Evolutionary conservation across 2,113 vertebrate species (phyloP).

Genomic region (Callorhinus ursinus): DNA sequence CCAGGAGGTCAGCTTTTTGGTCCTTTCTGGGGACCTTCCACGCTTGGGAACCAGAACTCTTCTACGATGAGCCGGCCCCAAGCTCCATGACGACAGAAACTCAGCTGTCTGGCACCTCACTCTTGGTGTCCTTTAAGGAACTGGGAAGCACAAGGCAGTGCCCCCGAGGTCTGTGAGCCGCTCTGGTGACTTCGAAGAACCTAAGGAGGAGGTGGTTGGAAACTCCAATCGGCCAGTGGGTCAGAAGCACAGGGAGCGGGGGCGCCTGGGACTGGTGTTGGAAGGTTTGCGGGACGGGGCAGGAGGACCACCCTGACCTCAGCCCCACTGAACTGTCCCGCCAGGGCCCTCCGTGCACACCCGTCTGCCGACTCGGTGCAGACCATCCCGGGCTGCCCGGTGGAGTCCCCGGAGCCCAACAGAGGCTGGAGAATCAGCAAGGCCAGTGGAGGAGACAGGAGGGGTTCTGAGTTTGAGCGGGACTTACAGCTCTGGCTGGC

Average conservation of each 20-base stretch:
- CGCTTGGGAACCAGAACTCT: no score
- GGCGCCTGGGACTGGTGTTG: background rate
- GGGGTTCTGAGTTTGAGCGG: background rate
- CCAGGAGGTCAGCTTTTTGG: background rate
- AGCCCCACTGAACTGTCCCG: no score
- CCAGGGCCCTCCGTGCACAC: background rate
- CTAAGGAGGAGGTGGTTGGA: background rate
- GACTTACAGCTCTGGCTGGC: background rate
- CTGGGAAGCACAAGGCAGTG: no score
- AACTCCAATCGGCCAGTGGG: background rate
- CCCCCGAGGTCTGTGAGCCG: background rate
- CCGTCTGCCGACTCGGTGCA: no score
- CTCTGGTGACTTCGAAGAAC: background rate
- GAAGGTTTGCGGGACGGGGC: background rate
- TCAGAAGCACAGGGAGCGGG: background rate
- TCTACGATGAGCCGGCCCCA: background rate
- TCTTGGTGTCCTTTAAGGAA: no score
- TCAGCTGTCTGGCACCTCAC: rapidly evolving
- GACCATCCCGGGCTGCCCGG: background rate
- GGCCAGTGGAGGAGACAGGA: background rate
- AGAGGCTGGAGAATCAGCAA: background rate
- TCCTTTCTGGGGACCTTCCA: background rate
- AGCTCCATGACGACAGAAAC: background rate
- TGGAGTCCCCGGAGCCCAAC: background rate
- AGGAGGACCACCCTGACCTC: background rate